Percentiles rank a stretch among this genome's conserved stretches.
These are phyloP conservation scores for Phasianus colchicus DNA, from an alignment of 2,113 vertebrate genomes.

Conservation along the genomic window DNA sequence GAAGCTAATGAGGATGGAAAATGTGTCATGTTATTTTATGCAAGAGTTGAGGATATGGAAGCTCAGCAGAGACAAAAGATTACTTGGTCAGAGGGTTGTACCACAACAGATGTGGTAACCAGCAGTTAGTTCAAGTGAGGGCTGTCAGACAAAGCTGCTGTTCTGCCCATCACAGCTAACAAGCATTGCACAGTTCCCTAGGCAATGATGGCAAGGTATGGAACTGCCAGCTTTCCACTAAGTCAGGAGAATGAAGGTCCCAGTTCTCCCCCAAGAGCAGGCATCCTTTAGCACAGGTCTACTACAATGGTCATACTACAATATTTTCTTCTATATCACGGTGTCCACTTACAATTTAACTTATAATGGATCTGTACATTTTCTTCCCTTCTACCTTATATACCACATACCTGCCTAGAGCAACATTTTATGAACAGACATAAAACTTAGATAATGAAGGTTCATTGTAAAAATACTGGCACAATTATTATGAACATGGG, in stretches of 20 bases:
- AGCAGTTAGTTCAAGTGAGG: not conserved
- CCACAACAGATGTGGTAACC: not conserved
- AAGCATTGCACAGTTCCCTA: accelerated
- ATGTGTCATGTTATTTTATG: not conserved
- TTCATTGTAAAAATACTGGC: constrained; percentile 64
- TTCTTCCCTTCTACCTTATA: not conserved
- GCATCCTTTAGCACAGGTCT: not conserved
- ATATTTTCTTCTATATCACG: not conserved
- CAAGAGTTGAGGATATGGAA: not conserved
- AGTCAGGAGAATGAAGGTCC: accelerated
- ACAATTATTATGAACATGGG: constrained; percentile 19
- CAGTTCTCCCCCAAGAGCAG: not conserved
- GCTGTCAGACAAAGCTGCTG: not conserved
- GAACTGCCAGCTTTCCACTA: not conserved
- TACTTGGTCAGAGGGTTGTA: not conserved
- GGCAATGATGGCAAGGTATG: not conserved
- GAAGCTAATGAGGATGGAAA: constrained; percentile 27
- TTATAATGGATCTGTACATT: not conserved
- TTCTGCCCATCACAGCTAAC: not conserved
- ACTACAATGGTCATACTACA: not conserved
- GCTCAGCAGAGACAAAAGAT: not conserved
- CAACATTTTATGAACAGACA: constrained; percentile 65
- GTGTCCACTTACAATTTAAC: not conserved
- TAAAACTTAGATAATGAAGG: constrained; percentile 71
- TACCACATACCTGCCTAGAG: constrained; percentile 20